A percentile compares a stretch with the other conserved stretches of the same genome.
Evolutionary conservation across 2,113 vertebrate genomes (phyloP).

Genomic region (Mugil cephalus): DNA sequence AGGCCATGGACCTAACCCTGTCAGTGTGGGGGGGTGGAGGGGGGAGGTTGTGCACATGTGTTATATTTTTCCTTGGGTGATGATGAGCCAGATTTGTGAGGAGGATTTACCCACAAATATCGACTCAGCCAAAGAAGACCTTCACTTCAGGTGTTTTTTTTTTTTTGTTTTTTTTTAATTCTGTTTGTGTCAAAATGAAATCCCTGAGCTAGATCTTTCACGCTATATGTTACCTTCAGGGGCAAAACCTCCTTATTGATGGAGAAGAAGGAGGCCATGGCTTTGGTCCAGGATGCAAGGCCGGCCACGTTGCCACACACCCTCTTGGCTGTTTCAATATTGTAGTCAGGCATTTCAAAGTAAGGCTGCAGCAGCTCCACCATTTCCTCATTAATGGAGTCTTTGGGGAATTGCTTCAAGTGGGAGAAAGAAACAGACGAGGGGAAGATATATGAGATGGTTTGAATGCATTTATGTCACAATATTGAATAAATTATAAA

Average conservation of each 20-base stretch:
- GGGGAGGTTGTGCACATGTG: background rate
- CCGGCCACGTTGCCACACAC: conserved; percentile 96
- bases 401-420: conserved; percentile 94
- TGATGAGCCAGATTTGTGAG: background rate
- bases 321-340: conserved; percentile 93
- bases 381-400: conserved; percentile 94
- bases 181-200: background rate
- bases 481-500: too few species aligned
- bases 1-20: background rate
- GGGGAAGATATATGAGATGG: too few species aligned
- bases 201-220: background rate
- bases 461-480: background rate
- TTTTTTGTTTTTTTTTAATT: background rate
- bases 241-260: conserved; percentile 98
- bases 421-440: conserved; percentile 5
- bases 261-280: conserved; percentile 94
- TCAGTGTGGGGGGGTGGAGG: background rate
- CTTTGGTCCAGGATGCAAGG: conserved; percentile 96
- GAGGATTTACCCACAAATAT: too few species aligned
- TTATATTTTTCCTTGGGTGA: background rate
- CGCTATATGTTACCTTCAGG: conserved; percentile 87
- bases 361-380: conserved; percentile 94
- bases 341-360: conserved; percentile 96
- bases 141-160: background rate
- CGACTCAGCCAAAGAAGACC: too few species aligned